Conservation (phyloP, 2,113 vertebrate genomes). For the Corapipo altera region DNA sequence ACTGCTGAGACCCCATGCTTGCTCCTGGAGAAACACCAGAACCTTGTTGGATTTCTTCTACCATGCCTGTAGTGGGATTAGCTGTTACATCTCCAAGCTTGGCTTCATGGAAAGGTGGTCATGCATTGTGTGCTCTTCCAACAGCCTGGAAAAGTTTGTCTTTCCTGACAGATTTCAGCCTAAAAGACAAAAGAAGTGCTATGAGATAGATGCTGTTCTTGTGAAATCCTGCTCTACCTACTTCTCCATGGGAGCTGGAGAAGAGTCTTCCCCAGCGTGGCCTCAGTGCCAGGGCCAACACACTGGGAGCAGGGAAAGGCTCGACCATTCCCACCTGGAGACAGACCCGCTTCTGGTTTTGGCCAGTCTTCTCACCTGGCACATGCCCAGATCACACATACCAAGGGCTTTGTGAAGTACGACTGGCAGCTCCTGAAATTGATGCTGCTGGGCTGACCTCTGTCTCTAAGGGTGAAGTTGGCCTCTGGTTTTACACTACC, state of each 20-base stretch:
- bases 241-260: background rate
- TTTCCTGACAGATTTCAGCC: background rate
- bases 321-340: background rate
- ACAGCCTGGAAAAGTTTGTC: background rate
- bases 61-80: background rate
- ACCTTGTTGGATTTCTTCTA: background rate
- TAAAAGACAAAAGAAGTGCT: background rate
- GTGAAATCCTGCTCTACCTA: background rate
- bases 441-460: background rate
- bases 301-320: background rate
- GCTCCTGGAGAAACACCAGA: background rate
- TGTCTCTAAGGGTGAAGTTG: background rate
- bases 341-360: background rate
- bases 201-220: background rate
- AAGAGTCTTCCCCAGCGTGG: background rate
- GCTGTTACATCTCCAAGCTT: background rate
- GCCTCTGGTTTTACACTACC: background rate
- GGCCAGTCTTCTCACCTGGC: background rate
- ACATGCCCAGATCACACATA: fast-evolving
- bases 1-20: background rate
- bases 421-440: background rate
- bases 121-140: background rate
- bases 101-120: background rate
- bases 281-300: background rate
- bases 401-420: background rate